These are phyloP conservation scores for Spodoptera exigua DNA, from an alignment of 2,888 invertebrate genomes.

Conservation along the genomic window DNA sequence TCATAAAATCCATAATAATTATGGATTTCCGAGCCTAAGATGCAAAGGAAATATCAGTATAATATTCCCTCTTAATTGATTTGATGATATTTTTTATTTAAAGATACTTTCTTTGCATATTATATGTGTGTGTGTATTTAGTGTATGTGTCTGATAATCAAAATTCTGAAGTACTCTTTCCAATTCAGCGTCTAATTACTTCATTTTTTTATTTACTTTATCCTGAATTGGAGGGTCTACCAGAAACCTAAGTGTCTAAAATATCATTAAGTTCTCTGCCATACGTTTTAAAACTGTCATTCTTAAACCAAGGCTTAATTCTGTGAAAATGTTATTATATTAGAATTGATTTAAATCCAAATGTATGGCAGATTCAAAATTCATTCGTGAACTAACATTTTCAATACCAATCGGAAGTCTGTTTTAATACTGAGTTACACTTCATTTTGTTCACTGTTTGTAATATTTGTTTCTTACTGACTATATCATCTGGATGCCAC, in stretches of 20 bases:
- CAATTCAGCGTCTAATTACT: conserved; percentile 4
- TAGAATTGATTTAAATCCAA: too few species aligned
- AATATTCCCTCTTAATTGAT: neutral
- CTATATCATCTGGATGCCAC: conserved; percentile 62
- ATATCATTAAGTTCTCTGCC: neutral
- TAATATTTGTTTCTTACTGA: conserved; percentile 51
- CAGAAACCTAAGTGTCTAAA: neutral
- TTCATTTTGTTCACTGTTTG: conserved; percentile 55
- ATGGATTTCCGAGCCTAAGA: conserved; percentile 16
- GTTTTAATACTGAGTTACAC: conserved; percentile 45
- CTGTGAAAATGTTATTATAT: too few species aligned
- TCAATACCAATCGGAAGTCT: conserved; percentile 24
- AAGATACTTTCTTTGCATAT: conserved; percentile 44
- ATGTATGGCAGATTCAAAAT: conserved; percentile 14
- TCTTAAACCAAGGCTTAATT: too few species aligned
- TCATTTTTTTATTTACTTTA: neutral
- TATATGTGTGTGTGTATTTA: conserved; percentile 41
- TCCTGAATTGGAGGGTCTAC: conserved; percentile 16
- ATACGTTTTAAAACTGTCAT: conserved; percentile 16
- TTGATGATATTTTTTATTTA: neutral
- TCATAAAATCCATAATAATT: conserved; percentile 15
- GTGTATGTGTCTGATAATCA: conserved; percentile 28
- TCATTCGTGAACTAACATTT: conserved; percentile 9
- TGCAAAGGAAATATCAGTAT: conserved; percentile 33
- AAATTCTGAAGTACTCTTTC: conserved; percentile 5